Evolutionary conservation across 2,113 vertebrate species (phyloP).

Genomic region (Gasterosteus aculeatus): DNA sequence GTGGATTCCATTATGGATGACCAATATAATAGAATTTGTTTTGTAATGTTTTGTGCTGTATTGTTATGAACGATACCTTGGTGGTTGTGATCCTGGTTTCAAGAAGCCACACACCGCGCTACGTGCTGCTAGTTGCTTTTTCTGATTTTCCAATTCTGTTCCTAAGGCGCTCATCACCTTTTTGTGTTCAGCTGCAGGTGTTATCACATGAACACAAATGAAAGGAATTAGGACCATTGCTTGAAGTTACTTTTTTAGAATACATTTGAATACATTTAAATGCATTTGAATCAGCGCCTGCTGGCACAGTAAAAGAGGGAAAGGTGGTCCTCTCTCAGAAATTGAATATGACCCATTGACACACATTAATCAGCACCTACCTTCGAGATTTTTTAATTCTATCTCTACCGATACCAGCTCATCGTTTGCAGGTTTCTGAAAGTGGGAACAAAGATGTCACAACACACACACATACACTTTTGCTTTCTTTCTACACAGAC

Average conservation of each 20-base stretch:
- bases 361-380: conserved; percentile 53
- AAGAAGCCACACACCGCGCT: conserved; percentile 72
- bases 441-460: conserved; percentile 24
- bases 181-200: conserved; percentile 45
- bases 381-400: conserved; percentile 6
- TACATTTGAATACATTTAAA: neutral
- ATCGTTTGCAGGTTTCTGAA: conserved; percentile 56
- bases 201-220: neutral
- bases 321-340: neutral
- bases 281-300: neutral
- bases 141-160: conserved; percentile 44
- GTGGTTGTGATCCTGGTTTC: neutral
- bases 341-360: neutral
- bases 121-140: conserved; percentile 7
- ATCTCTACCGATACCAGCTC: neutral
- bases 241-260: neutral
- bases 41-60: neutral
- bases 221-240: neutral
- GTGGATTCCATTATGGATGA: neutral
- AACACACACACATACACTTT: neutral
- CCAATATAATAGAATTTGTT: neutral
- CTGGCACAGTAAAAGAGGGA: neutral
- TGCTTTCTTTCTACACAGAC: neutral
- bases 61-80: conserved; percentile 54
- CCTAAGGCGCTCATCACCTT: conserved; percentile 39